A percentile compares a stretch with the other conserved stretches of the same genome.
Evolutionary conservation across 2,888 invertebrate species (phyloP).

Genomic region (Theristus sp.): DNA sequence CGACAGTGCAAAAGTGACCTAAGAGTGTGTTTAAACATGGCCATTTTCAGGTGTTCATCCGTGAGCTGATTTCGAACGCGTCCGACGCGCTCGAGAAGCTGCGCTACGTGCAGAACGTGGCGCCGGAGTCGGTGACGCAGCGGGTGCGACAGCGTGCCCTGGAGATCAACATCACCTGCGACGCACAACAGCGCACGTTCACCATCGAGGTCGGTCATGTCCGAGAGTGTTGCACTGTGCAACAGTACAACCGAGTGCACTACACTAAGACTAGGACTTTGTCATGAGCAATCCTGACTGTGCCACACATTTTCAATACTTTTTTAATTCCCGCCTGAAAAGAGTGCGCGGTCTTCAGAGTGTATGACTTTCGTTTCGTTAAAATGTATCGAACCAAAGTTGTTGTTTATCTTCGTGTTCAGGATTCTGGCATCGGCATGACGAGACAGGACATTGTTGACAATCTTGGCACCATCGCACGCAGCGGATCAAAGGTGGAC

Average conservation of each 20-base stretch:
- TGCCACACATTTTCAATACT: no score
- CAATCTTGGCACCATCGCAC: constrained; percentile 82
- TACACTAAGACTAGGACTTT: no score
- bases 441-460: constrained; percentile 69
- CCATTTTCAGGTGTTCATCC: constrained; percentile 56
- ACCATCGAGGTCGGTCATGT: constrained; percentile 52
- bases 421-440: constrained; percentile 90
- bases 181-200: constrained; percentile 62
- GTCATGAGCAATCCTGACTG: no score
- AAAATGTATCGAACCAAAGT: no score
- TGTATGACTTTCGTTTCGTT: no score
- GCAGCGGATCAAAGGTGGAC: constrained; percentile 64
- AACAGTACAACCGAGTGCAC: no score
- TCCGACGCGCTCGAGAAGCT: constrained; percentile 92
- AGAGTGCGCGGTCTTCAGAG: no score
- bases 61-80: constrained; percentile 86
- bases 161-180: constrained; percentile 69
- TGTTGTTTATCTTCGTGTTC: no score
- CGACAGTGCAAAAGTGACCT: not conserved
- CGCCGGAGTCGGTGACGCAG: not conserved
- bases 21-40: not conserved
- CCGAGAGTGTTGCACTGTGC: no score
- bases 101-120: constrained; percentile 43
- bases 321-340: no score
- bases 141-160: constrained; percentile 44